Conservation (phyloP, 1,140 invertebrate species). For the Cotesia typhae region DNA sequence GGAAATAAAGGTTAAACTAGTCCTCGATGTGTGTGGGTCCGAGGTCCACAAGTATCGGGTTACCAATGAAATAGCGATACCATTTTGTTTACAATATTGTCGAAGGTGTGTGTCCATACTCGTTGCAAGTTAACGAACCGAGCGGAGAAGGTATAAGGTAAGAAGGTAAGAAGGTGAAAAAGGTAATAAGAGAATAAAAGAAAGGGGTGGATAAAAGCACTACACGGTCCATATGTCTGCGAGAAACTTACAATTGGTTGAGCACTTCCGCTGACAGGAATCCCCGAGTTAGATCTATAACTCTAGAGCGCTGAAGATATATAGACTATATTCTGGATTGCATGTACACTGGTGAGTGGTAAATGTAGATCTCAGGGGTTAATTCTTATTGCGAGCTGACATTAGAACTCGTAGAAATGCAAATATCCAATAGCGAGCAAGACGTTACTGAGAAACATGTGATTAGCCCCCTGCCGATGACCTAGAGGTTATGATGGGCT, state of each 20-base stretch:
- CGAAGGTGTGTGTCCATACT: constrained; percentile 45
- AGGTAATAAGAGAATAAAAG: constrained; percentile 21
- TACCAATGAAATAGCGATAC: constrained; percentile 66
- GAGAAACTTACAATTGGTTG: constrained; percentile 40
- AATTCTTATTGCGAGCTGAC: neutral
- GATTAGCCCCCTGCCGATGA: constrained; percentile 50
- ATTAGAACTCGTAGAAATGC: constrained; percentile 52
- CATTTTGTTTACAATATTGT: constrained; percentile 67
- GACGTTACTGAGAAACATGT: constrained; percentile 45
- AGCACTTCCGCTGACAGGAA: constrained; percentile 22
- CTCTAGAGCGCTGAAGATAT: neutral
- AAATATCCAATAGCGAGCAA: constrained; percentile 41
- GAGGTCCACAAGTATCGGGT: constrained; percentile 54
- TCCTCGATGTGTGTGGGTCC: constrained; percentile 62
- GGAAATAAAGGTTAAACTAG: constrained; percentile 29
- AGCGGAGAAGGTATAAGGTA: constrained; percentile 23
- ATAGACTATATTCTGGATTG: constrained; percentile 7
- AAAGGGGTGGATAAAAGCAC: constrained; percentile 47
- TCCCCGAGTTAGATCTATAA: neutral
- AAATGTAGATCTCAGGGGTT: too few species aligned
- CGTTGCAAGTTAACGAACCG: constrained; percentile 29
- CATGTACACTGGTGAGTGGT: neutral
- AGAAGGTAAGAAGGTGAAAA: constrained; percentile 6
- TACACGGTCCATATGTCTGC: constrained; percentile 46
- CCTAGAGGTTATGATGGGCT: constrained; percentile 60